A percentile compares a stretch with the other conserved stretches of the same genome.
Conservation (phyloP, 2,113 vertebrate species). For the Chionodraco myersi region DNA sequence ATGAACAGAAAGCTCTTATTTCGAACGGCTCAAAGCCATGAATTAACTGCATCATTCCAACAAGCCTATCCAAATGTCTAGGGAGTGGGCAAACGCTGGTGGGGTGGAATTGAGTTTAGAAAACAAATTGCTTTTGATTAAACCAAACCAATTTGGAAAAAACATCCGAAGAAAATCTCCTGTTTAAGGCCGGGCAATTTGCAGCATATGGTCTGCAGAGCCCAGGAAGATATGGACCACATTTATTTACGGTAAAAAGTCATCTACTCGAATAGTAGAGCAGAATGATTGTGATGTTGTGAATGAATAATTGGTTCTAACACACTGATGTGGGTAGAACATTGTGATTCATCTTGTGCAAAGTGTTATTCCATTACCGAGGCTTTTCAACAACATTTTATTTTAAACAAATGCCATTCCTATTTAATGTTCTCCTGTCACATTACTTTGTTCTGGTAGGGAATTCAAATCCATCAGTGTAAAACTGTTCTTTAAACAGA, state of each 20-base stretch:
- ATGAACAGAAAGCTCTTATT: neutral
- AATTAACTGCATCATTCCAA: neutral
- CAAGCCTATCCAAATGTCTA: neutral
- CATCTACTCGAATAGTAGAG: neutral
- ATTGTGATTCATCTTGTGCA: neutral
- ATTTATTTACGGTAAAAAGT: neutral
- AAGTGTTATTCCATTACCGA: neutral
- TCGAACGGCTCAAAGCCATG: neutral
- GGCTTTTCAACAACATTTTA: neutral
- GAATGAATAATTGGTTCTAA: constrained; percentile 2
- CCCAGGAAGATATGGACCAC: neutral
- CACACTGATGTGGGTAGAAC: neutral
- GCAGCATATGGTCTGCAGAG: neutral
- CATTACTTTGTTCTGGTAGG: neutral
- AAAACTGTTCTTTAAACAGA: too few relatives aligned
- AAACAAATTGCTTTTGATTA: neutral
- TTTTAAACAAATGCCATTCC: neutral
- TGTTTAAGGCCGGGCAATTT: neutral
- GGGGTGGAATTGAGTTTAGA: neutral
- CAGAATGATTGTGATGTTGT: neutral
- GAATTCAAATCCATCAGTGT: neutral
- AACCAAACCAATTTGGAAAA: neutral
- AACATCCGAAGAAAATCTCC: neutral
- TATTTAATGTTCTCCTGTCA: neutral
- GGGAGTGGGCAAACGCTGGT: neutral